phyloP scores from a whole-genome alignment of 2,113 vertebrate genomes.

The Plecotus auritus region DNA sequence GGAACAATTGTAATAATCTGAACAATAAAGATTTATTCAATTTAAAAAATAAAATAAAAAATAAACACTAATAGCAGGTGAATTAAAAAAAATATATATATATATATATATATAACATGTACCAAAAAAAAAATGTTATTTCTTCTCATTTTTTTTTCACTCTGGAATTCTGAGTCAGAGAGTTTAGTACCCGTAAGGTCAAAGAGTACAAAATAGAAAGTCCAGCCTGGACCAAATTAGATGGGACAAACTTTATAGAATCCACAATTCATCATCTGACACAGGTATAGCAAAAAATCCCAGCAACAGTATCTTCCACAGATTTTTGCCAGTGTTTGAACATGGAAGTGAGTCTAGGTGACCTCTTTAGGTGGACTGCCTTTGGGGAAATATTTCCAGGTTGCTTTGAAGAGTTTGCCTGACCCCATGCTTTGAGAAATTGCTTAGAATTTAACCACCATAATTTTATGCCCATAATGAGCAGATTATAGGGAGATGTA shows the following conservation, averaged over 20 bases:
- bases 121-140: neutral
- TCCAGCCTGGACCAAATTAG: neutral
- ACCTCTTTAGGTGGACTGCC: neutral
- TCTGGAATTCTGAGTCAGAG: neutral
- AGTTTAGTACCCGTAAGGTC: neutral
- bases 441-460: conserved; percentile 23
- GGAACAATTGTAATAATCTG: too few species aligned
- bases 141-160: neutral
- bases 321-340: neutral
- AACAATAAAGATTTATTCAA: too few species aligned
- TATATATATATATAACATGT: neutral
- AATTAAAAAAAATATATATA: too few species aligned
- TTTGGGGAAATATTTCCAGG: neutral
- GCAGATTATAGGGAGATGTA: conserved; percentile 3
- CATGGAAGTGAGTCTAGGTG: conserved; percentile 17
- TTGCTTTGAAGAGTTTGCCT: conserved; percentile 4
- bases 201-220: neutral
- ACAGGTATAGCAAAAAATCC: neutral
- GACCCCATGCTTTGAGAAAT: conserved; percentile 17
- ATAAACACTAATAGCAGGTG: too few species aligned
- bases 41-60: too few species aligned
- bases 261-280: neutral
- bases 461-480: conserved; percentile 41
- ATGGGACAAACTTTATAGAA: conserved; percentile 9
- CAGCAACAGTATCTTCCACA: neutral